Evolutionary conservation across 2,888 invertebrate genomes (phyloP), one percentile per base, ranked within the genome.

Genomic region (Trimorus sp.): DNA sequence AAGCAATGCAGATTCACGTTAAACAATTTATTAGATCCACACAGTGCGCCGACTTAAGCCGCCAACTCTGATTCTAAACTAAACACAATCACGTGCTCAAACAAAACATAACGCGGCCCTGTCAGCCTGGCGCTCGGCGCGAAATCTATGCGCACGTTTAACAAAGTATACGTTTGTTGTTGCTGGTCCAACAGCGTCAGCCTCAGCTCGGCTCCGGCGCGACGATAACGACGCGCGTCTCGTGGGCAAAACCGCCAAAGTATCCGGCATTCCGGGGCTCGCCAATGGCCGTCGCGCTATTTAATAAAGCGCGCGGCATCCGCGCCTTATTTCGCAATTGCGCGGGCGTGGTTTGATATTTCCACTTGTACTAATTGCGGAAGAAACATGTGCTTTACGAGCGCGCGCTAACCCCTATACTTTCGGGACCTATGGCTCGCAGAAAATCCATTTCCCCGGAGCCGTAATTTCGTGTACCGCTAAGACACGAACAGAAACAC

Each of bases 381-480:
- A 65, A 15, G 68, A 62, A 75, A 73, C 70, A 71, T 36, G 36
- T 68, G 69, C 66, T 66, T 66, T 62, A 53, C 42, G 66, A 49
- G 16, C 26, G 48, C 60, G 60, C 71, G 49, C 66, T 76, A 51
- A 59, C 42, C 51, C 38, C 60, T 66, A 48, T 66, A 71, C 48
- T 76, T 71, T 76, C 15, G 56, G 56, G 38, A 80, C 75, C 66
- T 49, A 65, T 49, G 54, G 75, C 66, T 66, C 15, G 16, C 38
- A 65, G 80, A 76, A 76, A 80, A 66, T 71, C 71, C 71, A 66
- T 75, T 75, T 71, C 71, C 70, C 60, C 40, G 16, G 42, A 68
- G 56, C 38, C 70, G 75, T 76, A 80, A 80, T 80, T 76, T 76
- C 66, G 65, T 66, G 75, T 76, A 60, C 75, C 51, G 75, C 54